phyloP scores from a whole-genome alignment of 2,888 invertebrate species.

The Drosophila lacicola region DNA sequence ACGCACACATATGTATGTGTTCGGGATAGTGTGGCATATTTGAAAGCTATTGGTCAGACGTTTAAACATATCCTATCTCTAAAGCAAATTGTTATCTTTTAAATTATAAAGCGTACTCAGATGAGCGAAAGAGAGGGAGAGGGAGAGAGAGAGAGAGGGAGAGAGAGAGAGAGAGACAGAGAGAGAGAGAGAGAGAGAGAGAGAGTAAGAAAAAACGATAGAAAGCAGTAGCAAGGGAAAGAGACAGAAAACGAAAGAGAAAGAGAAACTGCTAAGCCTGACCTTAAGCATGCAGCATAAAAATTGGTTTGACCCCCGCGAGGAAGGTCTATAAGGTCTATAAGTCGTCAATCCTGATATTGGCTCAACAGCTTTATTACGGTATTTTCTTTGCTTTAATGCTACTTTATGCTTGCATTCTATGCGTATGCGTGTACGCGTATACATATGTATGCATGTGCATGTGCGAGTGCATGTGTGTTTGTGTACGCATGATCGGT shows the following conservation, averaged over 20 bases:
- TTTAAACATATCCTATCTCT: constrained; percentile 3
- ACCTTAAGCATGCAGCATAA: constrained; percentile 44
- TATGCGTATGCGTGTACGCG: constrained; percentile 6
- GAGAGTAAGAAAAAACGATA: constrained; percentile 10
- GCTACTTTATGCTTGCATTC: too few relatives aligned
- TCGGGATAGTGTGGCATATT: constrained; percentile 3
- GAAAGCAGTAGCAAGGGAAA: constrained; percentile 9
- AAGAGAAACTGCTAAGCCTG: constrained; percentile 27
- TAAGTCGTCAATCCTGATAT: constrained; percentile 3
- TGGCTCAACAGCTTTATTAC: constrained; percentile 9
- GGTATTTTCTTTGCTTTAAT: background rate
- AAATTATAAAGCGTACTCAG: background rate
- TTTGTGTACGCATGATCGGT: constrained; percentile 42
- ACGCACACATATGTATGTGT: constrained; percentile 13
- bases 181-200: background rate
- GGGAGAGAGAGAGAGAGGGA: background rate
- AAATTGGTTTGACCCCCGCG: constrained; percentile 7
- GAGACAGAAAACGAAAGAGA: constrained; percentile 15
- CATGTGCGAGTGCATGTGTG: constrained; percentile 28
- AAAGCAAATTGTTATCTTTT: background rate
- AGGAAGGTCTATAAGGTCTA: background rate
- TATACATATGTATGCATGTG: constrained; percentile 13
- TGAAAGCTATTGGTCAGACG: constrained; percentile 35
- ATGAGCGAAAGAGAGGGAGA: background rate
- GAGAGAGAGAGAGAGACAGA: background rate